Conservation (phyloP, 2,797 vertebrate species). For the Coccyzus lansbergi region DNA sequence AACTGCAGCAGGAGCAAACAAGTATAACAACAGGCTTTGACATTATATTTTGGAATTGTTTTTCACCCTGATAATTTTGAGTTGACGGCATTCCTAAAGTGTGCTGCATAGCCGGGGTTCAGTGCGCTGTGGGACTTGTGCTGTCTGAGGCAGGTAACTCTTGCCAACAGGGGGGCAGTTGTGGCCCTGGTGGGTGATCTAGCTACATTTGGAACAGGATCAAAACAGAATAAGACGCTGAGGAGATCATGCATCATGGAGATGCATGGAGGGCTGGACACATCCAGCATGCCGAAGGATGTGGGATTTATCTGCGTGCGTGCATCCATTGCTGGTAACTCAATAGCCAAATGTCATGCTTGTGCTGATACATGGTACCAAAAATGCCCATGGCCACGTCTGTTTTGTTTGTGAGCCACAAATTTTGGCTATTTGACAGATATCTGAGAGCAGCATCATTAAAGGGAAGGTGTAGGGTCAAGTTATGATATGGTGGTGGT, state of each 20-base stretch:
- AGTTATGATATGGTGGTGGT: background rate
- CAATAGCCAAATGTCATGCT: background rate
- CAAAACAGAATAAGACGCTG: background rate
- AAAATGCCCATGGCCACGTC: rapidly evolving
- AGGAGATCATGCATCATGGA: background rate
- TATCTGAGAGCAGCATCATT: background rate
- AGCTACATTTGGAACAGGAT: background rate
- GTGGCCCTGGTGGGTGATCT: background rate
- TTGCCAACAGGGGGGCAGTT: background rate
- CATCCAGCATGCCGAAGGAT: rapidly evolving
- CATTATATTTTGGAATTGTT: background rate
- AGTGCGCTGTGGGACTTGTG: rapidly evolving
- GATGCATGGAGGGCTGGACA: background rate
- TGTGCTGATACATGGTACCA: background rate
- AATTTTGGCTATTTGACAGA: background rate
- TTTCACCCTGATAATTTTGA: background rate
- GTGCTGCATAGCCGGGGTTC: background rate
- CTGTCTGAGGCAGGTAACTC: background rate
- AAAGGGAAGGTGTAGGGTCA: background rate
- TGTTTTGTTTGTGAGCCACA: background rate
- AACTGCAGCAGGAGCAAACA: background rate
- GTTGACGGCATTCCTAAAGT: background rate
- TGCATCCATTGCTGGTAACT: background rate
- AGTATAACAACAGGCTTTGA: background rate
- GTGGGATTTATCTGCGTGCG: background rate